Evolutionary conservation across 2,888 invertebrate genomes (phyloP), one percentile per base, ranked within the genome.

Genomic region (Molanna angustata): DNA sequence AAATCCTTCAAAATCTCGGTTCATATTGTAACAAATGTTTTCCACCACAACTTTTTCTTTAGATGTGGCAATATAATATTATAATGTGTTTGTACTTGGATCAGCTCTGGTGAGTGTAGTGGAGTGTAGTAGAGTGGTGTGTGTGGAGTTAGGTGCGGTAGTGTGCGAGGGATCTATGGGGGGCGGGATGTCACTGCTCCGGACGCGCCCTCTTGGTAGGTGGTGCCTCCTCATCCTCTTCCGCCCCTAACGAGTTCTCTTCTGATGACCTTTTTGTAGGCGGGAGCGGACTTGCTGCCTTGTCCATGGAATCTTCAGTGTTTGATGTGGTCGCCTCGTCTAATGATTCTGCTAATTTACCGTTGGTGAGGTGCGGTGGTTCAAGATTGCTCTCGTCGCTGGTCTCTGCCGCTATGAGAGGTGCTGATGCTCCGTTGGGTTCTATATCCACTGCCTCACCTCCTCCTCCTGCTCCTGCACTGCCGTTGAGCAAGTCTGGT

Each of bases 361-460:
- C 79, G 61, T 80, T 78, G 13, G 81, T 80, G 51, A 56, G 47
- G 43, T 70, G 63, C 46, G 85, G 77, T 60, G 86, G 82, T 67
- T 88, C 90, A 61, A 86, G 82, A 70, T 89, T 89, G 67, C 90
- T 90, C 69, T 90, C 90, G 67, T 90, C 90, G 43, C 78, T 78
- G 58, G 80, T 80, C 58, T 79, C 71, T 18, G 78, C 64, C n/a
- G n/a, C n/a, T n/a, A n/a, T n/a, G 74, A 59, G 80, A 72, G 61
- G 76, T 72, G 54, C 80, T 74, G 65, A 80, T 73, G 63, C 74
- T 63, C 60, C 79, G 68, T 60, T 70, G 67, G 60, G 69, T n/a
- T n/a, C n/a, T n/a, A n/a, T n/a, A n/a, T n/a, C n/a, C n/a, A n/a
- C n/a, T n/a, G n/a, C n/a, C n/a, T n/a, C n/a, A n/a, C n/a, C n/a